phyloP scores from a whole-genome alignment of 2,113 vertebrate genomes.

The Aegithalos caudatus region DNA sequence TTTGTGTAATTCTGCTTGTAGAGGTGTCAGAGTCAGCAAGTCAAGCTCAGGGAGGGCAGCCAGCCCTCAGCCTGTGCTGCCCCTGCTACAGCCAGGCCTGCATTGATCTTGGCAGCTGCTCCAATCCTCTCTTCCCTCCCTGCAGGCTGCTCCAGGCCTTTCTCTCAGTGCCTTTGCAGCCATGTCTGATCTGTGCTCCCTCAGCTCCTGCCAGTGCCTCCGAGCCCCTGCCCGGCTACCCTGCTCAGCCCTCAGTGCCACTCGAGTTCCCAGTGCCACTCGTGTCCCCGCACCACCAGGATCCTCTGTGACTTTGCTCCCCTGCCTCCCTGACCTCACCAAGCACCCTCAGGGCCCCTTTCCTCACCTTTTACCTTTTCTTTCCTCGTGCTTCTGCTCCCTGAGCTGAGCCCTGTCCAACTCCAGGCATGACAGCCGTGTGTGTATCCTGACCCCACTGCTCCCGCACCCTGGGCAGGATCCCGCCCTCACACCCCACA shows the following conservation, averaged over 20 bases:
- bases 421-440: fast-evolving
- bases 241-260: fast-evolving
- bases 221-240: fast-evolving
- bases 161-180: background rate
- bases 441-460: fast-evolving
- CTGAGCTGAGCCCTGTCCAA: background rate
- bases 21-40: background rate
- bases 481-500: background rate
- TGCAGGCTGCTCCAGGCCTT: conserved; percentile 29
- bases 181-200: background rate
- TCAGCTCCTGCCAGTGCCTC: background rate
- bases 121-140: background rate
- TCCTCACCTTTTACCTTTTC: background rate
- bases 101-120: background rate
- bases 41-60: background rate
- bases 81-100: background rate
- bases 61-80: background rate
- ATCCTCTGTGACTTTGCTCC: fast-evolving
- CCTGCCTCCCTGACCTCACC: background rate
- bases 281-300: fast-evolving
- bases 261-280: background rate
- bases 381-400: background rate
- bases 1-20: background rate
- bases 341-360: background rate
- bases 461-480: background rate